Base-by-base conservation (phyloP, 2,113 vertebrate genomes). In the Salvator merianae region DNA sequence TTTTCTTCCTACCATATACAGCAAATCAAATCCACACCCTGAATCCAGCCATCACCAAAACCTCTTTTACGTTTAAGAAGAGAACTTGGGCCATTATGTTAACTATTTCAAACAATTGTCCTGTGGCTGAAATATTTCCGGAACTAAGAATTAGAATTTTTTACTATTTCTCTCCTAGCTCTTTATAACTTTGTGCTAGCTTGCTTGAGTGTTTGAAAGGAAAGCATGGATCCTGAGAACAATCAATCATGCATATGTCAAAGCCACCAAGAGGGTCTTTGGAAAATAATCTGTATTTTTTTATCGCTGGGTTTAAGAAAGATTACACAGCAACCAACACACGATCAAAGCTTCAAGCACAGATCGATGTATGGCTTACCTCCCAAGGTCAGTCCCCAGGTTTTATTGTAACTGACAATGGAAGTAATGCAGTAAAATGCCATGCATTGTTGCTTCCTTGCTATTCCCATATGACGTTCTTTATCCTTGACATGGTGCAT, bases 261-360 rank as follows among this genome's bases (percentile, higher is more conserved):
- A 65, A 16, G 10, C 34, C 72, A n/a, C 68, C 87, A 69, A 55
- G 74, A 85, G 50, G 84, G 72, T 84, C 84, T 92, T 94, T 88
- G 83, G 85, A 87, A 92, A 90, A 77, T 80, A 94, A 90, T 93
- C 89, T 91, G 14, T 74, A 90, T 86, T 93, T 95, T 87, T 94
- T 95, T 88, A 91, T 94, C 84, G 90, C 66, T 90, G 63, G 88
- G 86, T 88, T 87, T 91, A 80, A 28, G 0, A 86, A 79, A 92
- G 83, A 88, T 92, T 86, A 77, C 88, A 88, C 59, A 90, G 89
- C 88, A 89, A 47, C 84, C 85, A 91, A 74, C 86, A 84, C 65
- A 84, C 55, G 69, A 80, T 79, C 78, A 90, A 38, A 89, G 36
- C 73, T 89, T 79, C 86, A 26, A 74, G 82, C 91, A 76, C 0